A percentile compares a stretch with the other conserved stretches of the same genome.
Conservation (phyloP, 2,797 vertebrate species). For the Decapterus maruadsi region DNA sequence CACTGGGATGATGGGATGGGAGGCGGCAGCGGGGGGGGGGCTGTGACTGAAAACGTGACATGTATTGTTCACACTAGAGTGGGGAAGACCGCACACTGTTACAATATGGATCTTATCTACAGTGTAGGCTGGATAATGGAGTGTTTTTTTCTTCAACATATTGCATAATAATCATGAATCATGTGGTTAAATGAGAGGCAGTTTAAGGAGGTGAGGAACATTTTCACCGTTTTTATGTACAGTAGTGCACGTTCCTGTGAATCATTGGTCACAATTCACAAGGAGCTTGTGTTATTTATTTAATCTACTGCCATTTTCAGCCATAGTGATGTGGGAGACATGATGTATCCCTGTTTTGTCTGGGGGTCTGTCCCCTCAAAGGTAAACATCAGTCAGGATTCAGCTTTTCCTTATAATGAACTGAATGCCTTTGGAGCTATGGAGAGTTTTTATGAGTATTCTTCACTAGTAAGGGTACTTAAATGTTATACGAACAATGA, state of each 20-base stretch:
- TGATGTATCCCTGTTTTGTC: not conserved
- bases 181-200: conserved; percentile 28
- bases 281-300: not conserved
- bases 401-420: not conserved
- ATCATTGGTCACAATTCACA: conserved; percentile 12
- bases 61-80: conserved; percentile 26
- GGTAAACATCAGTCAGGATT: not conserved
- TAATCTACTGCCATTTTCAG: conserved; percentile 2
- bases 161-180: conserved; percentile 67
- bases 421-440: conserved; percentile 8
- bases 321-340: not conserved
- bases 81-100: not conserved
- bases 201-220: conserved; percentile 32
- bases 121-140: conserved; percentile 29
- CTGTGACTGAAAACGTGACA: conserved; percentile 18
- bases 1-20: conserved; percentile 15
- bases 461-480: not conserved
- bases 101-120: conserved; percentile 19
- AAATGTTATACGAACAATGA: not conserved
- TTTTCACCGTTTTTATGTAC: conserved; percentile 8
- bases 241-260: not conserved
- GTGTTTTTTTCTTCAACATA: not conserved
- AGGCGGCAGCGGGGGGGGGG: not conserved
- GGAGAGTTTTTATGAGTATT: not conserved
- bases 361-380: not conserved